Conservation (phyloP, 1,140 invertebrate genomes). For the Ylistrum balloti region DNA sequence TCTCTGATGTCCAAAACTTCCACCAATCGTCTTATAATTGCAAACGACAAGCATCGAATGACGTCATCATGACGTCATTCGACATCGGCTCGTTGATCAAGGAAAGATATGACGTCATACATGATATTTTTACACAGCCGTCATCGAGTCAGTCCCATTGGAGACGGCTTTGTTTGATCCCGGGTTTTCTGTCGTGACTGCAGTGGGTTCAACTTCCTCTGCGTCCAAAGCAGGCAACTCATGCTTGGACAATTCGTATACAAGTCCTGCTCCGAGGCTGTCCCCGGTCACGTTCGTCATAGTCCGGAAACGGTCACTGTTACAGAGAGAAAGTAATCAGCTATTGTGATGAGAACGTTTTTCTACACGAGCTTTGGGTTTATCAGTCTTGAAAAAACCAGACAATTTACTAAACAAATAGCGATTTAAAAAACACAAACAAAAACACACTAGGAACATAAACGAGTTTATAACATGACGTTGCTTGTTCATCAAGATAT, state of each 20-base stretch:
- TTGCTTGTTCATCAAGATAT: too few species aligned
- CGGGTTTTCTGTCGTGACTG: conserved; percentile 40
- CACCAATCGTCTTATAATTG: conserved; percentile 26
- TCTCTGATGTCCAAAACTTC: not conserved
- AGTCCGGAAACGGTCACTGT: conserved; percentile 89
- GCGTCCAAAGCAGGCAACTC: conserved; percentile 83
- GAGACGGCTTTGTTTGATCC: conserved; percentile 49
- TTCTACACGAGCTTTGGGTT: too few species aligned
- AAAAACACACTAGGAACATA: too few species aligned
- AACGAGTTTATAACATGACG: too few species aligned
- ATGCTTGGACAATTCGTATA: conserved; percentile 93
- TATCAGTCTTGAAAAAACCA: too few species aligned
- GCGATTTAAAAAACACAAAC: too few species aligned
- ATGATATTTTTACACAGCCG: conserved; percentile 54
- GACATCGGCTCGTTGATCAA: conserved; percentile 30
- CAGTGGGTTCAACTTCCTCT: conserved; percentile 45
- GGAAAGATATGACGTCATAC: not conserved
- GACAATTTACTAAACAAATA: too few species aligned
- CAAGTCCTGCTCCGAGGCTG: conserved; percentile 95
- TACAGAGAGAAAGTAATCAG: too few species aligned
- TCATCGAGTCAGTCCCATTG: conserved; percentile 60
- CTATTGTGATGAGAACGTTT: too few species aligned
- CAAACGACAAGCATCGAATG: conserved; percentile 30
- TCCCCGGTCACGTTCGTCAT: conserved; percentile 98
- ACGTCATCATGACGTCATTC: not conserved